These are phyloP conservation scores for Anodontia alba DNA, from an alignment of 2,888 invertebrate genomes.

Conservation along the genomic window DNA sequence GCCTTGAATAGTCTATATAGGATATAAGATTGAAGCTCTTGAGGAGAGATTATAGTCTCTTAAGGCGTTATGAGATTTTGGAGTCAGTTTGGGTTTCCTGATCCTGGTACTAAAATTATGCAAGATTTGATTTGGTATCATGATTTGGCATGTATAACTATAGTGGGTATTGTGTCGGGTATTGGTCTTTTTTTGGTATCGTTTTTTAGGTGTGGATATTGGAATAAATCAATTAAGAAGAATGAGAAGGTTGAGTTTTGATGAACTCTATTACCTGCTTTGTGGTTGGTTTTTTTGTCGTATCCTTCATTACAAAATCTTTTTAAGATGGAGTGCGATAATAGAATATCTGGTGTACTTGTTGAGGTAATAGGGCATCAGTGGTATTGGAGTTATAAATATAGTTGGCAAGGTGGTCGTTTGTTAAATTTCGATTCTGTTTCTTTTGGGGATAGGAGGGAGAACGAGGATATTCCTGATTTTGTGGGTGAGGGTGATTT, in stretches of 20 bases:
- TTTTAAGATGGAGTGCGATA: not conserved
- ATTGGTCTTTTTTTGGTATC: not conserved
- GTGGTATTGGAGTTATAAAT: conserved; percentile 14
- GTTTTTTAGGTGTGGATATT: not conserved
- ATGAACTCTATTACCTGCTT: not conserved
- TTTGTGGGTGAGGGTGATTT: too few relatives aligned
- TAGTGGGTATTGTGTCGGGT: not conserved
- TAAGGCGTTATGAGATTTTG: too few relatives aligned
- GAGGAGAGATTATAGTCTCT: too few relatives aligned
- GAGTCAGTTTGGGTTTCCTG: not conserved
- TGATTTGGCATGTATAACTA: not conserved
- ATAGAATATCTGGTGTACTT: not conserved
- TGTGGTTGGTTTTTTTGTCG: not conserved
- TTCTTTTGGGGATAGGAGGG: not conserved
- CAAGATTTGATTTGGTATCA: not conserved
- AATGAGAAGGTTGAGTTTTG: conserved; percentile 13
- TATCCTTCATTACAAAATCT: conserved; percentile 1
- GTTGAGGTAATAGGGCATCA: conserved; percentile 7
- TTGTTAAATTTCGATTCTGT: not conserved
- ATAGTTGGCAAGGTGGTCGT: not conserved
- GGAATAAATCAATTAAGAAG: not conserved
- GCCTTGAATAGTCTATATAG: too few relatives aligned
- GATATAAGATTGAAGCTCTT: too few relatives aligned
- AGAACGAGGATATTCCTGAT: not conserved
- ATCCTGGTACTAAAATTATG: not conserved